These are phyloP conservation scores for Aproaerema taeniolella DNA, from an alignment of 2,888 invertebrate genomes.

Conservation along the genomic window DNA sequence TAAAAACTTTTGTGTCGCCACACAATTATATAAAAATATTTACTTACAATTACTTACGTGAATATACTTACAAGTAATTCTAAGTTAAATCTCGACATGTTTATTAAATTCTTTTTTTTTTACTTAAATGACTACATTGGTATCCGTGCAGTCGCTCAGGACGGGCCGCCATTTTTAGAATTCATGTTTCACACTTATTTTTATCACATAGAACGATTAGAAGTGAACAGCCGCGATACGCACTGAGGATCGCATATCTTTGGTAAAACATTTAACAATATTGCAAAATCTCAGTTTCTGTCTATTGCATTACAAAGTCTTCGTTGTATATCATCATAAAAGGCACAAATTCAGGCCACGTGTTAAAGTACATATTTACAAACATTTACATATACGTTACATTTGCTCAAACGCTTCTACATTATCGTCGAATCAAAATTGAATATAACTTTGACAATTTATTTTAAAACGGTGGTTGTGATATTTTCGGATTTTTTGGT, in stretches of 20 bases:
- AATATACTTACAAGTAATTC: slow-evolving; percentile 60
- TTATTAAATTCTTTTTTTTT: slow-evolving; percentile 61
- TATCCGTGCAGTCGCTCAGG: slow-evolving; percentile 48
- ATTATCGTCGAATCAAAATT: not conserved
- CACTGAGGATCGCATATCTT: slow-evolving; percentile 29
- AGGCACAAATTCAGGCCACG: slow-evolving; percentile 30
- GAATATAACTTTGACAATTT: too few relatives aligned
- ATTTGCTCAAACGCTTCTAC: not conserved
- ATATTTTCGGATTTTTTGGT: too few relatives aligned
- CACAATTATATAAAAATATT: slow-evolving; percentile 73
- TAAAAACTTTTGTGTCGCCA: slow-evolving; percentile 67
- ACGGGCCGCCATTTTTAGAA: slow-evolving; percentile 37
- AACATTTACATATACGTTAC: slow-evolving; percentile 9
- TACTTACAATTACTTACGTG: slow-evolving; percentile 65
- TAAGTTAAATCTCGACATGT: slow-evolving; percentile 71
- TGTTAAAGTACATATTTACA: slow-evolving; percentile 18
- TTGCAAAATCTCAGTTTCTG: slow-evolving; percentile 2
- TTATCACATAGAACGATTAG: slow-evolving; percentile 10
- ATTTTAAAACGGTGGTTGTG: too few relatives aligned
- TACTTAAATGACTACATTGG: slow-evolving; percentile 56
- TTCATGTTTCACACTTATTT: too few relatives aligned
- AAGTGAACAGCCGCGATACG: not conserved
- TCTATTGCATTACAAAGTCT: slow-evolving; percentile 8
- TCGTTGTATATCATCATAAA: slow-evolving; percentile 17
- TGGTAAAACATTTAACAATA: slow-evolving; percentile 25